These are phyloP conservation scores for Neogale vison DNA, from an alignment of 2,113 vertebrate species.

Conservation along the genomic window DNA sequence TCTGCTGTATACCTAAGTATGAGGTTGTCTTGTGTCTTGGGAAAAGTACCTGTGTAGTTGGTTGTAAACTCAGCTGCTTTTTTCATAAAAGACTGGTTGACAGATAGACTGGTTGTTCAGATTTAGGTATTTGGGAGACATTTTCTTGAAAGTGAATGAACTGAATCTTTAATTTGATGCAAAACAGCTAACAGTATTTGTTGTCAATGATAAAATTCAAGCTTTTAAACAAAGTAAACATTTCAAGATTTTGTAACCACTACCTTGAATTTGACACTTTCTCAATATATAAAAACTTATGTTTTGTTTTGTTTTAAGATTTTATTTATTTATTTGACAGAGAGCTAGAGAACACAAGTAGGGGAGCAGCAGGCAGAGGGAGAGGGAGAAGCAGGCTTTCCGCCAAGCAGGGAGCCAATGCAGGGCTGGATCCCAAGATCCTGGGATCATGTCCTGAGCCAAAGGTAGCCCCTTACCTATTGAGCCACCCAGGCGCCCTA, in stretches of 20 bases:
- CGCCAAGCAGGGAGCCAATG: too few relatives aligned
- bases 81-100: not conserved
- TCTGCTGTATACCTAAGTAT: not conserved
- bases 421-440: too few relatives aligned
- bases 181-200: not conserved
- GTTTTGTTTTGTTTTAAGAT: too few relatives aligned
- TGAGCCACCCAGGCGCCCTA: too few relatives aligned
- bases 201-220: not conserved
- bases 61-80: not conserved
- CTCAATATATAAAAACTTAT: not conserved
- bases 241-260: not conserved
- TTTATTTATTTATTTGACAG: too few relatives aligned
- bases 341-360: too few relatives aligned
- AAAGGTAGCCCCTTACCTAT: too few relatives aligned
- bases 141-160: constrained; percentile 32
- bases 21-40: not conserved
- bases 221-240: not conserved
- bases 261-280: not conserved
- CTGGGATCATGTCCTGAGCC: too few relatives aligned
- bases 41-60: not conserved
- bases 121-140: not conserved
- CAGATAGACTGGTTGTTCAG: not conserved
- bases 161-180: not conserved
- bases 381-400: too few relatives aligned
- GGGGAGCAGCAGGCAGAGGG: too few relatives aligned